phyloP scores from a whole-genome alignment of 2,888 invertebrate genomes.

The Synergus umbraculus region DNA sequence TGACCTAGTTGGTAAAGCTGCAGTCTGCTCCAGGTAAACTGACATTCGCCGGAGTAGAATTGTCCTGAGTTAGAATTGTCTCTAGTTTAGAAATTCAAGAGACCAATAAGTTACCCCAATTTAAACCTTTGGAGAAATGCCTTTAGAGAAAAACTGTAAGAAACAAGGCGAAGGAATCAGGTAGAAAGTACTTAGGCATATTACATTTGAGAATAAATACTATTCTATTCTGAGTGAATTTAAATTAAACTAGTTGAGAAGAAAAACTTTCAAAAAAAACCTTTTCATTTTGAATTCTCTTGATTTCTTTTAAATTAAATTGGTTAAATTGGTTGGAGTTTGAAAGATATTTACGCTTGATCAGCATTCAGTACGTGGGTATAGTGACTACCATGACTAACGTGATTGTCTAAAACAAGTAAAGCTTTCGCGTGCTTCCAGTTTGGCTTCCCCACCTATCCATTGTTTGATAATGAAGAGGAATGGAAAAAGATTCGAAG shows the following conservation, averaged over 20 bases:
- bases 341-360: neutral
- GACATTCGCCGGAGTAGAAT: neutral
- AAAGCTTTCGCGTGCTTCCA: neutral
- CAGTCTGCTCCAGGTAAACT: neutral
- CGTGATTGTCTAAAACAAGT: neutral
- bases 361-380: neutral
- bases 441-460: conserved; percentile 45
- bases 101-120: neutral
- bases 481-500: conserved; percentile 52
- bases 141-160: too few relatives aligned
- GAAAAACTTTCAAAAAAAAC: too few relatives aligned
- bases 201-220: too few relatives aligned
- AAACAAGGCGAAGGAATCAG: too few relatives aligned
- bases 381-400: neutral
- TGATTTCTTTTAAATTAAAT: too few relatives aligned
- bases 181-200: too few relatives aligned
- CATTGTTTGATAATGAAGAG: conserved; percentile 53
- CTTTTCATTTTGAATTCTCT: too few relatives aligned
- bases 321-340: neutral
- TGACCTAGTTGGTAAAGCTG: neutral
- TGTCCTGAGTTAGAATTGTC: neutral
- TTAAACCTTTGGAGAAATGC: neutral
- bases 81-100: neutral
- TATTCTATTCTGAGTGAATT: too few relatives aligned
- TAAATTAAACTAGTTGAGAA: too few relatives aligned